These are phyloP conservation scores for Leptinotarsa texana DNA, from an alignment of 1,140 invertebrate species.

Conservation along the genomic window DNA sequence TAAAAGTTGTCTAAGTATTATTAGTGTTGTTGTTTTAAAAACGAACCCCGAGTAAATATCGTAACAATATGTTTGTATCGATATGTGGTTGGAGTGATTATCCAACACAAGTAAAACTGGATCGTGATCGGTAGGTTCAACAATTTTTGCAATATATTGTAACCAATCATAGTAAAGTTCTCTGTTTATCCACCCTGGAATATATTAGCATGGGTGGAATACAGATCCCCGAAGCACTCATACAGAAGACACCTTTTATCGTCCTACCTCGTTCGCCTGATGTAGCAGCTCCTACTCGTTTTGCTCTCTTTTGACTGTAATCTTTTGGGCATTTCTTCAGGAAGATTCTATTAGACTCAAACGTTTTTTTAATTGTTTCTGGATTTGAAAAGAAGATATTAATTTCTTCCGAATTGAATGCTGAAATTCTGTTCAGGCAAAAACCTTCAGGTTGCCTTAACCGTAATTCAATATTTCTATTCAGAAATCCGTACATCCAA, in stretches of 20 bases:
- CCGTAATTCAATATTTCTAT: neutral
- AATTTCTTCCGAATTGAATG: neutral
- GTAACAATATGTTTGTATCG: too few relatives aligned
- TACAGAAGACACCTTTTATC: constrained; percentile 48
- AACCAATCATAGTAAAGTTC: constrained; percentile 3
- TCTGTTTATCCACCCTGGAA: constrained; percentile 1
- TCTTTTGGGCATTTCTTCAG: constrained; percentile 20
- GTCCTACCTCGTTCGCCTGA: constrained; percentile 52
- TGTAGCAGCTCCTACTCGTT: constrained; percentile 49
- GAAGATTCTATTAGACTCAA: neutral
- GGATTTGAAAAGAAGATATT: neutral
- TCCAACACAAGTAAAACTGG: neutral
- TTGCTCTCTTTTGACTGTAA: constrained; percentile 48
- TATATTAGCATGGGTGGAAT: neutral
- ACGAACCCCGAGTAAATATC: too few relatives aligned
- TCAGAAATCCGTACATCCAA: neutral
- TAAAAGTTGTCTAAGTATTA: too few relatives aligned
- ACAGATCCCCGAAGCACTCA: constrained; percentile 42
- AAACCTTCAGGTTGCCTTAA: neutral
- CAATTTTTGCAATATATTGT: neutral
- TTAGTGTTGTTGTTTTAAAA: too few relatives aligned
- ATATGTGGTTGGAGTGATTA: neutral
- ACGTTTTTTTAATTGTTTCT: neutral
- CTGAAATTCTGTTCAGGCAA: neutral
- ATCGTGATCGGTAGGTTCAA: neutral